These are phyloP conservation scores for Carcina quercana DNA, from an alignment of 2,888 invertebrate genomes.

Conservation along the genomic window DNA sequence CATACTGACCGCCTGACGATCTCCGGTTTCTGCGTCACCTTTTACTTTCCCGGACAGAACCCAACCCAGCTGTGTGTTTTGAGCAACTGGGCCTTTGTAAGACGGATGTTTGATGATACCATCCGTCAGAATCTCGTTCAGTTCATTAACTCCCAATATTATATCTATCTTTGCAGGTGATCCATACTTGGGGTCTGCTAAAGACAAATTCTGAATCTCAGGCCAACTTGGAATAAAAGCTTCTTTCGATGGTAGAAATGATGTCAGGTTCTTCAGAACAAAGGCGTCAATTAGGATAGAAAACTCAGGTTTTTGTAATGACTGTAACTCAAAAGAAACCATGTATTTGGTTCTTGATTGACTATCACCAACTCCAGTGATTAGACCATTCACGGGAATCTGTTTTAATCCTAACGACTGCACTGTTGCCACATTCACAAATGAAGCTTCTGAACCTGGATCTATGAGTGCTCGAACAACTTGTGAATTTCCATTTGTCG, in stretches of 20 bases:
- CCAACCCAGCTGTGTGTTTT: conserved; percentile 20
- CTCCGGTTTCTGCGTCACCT: too few relatives aligned
- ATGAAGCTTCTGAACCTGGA: conserved; percentile 18
- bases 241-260: conserved; percentile 11
- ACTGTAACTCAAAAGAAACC: conserved; percentile 12
- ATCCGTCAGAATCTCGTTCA: conserved; percentile 10
- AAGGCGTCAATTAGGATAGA: conserved; percentile 15
- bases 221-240: conserved; percentile 9
- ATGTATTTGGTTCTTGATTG: conserved; percentile 11
- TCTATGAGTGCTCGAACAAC: conserved; percentile 13
- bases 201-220: conserved; percentile 9
- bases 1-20: conserved; percentile 2
- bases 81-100: conserved; percentile 9
- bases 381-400: conserved; percentile 10
- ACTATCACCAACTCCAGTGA: conserved; percentile 18
- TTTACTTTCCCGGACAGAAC: conserved; percentile 17
- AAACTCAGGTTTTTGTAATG: conserved; percentile 6
- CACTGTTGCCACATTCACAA: conserved; percentile 16
- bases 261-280: conserved; percentile 12
- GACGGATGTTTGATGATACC: conserved; percentile 13
- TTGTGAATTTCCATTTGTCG: conserved; percentile 5
- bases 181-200: conserved; percentile 16
- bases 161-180: conserved; percentile 17
- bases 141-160: conserved; percentile 15
- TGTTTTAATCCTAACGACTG: conserved; percentile 16